A percentile compares a stretch with the other conserved stretches of the same genome.
phyloP scores from a whole-genome alignment of 1,140 invertebrate genomes.

The Campoletis sonorensis region DNA sequence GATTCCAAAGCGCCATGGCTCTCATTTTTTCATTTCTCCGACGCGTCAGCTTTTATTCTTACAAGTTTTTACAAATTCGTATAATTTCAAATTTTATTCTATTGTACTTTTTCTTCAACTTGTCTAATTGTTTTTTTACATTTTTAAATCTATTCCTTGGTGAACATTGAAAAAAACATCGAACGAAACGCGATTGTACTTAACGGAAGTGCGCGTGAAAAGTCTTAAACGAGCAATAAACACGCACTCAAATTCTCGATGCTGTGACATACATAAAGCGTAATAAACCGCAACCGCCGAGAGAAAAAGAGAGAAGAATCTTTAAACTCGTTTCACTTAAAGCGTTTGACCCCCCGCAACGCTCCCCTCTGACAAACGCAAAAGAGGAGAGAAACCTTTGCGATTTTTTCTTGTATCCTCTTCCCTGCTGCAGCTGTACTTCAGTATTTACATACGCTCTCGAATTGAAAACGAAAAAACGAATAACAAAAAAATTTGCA shows the following conservation, averaged over 20 bases:
- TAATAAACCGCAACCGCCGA: neutral
- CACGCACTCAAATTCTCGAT: neutral
- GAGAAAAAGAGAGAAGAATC: slow-evolving; percentile 17
- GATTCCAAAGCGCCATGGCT: too few species aligned
- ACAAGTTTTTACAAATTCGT: too few species aligned
- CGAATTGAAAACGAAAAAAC: neutral
- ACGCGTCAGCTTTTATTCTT: too few species aligned
- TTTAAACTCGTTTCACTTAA: slow-evolving; percentile 36
- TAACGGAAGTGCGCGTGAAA: too few species aligned
- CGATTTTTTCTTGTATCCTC: neutral
- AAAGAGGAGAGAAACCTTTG: neutral
- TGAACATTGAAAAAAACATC: too few species aligned
- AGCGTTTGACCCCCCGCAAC: slow-evolving; percentile 27
- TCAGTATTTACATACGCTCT: neutral
- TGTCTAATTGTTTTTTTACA: neutral
- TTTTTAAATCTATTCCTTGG: too few species aligned
- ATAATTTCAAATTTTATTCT: too few species aligned
- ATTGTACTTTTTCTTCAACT: too few species aligned
- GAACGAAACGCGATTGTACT: too few species aligned
- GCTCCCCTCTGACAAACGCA: too few species aligned
- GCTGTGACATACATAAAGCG: neutral
- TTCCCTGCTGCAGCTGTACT: neutral
- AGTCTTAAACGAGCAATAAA: neutral
- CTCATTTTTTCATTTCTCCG: too few species aligned
- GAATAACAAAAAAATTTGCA: too few species aligned